Conservation (phyloP, 1,140 invertebrate genomes). For the Dysdera silvatica region DNA sequence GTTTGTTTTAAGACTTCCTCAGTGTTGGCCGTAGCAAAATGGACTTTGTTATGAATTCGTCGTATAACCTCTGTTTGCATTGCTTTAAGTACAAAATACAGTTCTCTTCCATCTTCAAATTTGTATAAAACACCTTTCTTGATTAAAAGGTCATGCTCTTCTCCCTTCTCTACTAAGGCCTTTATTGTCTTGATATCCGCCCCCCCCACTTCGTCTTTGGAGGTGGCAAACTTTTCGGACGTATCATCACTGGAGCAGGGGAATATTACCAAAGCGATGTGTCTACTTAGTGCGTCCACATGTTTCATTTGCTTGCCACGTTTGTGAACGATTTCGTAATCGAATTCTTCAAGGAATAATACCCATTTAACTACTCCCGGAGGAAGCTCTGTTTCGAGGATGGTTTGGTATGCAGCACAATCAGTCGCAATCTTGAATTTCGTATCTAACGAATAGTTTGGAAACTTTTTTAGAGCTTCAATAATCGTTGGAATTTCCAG, state of each 20-base stretch:
- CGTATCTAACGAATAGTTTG: neutral
- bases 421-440: slow-evolving; percentile 9
- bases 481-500: neutral
- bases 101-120: too few species aligned
- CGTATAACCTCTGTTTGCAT: too few species aligned
- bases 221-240: neutral
- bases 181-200: neutral
- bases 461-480: neutral
- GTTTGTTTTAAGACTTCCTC: too few species aligned
- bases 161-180: neutral
- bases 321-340: slow-evolving; percentile 7
- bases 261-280: neutral
- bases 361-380: neutral
- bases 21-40: neutral
- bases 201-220: neutral
- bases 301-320: neutral
- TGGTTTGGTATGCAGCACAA: neutral
- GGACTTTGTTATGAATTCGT: neutral
- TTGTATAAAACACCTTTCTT: neutral
- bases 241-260: neutral
- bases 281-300: slow-evolving; percentile 1
- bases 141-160: neutral
- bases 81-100: neutral
- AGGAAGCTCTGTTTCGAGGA: neutral
- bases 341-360: neutral